Evolutionary conservation across 1,140 invertebrate genomes (phyloP).

Genomic region (Drosophila athabasca): DNA sequence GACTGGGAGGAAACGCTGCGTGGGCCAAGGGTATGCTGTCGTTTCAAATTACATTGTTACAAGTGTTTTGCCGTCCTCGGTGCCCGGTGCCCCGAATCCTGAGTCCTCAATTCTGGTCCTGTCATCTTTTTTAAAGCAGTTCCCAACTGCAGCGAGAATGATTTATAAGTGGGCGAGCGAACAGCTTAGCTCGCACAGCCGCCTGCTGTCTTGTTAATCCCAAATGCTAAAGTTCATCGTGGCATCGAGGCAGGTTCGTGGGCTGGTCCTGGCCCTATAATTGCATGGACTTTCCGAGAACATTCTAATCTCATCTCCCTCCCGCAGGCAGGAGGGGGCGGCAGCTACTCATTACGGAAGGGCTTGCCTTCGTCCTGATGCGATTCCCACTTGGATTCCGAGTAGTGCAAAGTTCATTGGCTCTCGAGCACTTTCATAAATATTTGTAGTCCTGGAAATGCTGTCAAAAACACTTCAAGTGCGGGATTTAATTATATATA

Average conservation of each 20-base stretch:
- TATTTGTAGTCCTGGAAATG: conserved; percentile 38
- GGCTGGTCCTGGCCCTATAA: too few relatives aligned
- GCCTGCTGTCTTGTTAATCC: neutral
- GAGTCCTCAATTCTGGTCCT: neutral
- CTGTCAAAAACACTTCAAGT: conserved; percentile 59
- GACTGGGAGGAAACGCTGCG: conserved; percentile 51
- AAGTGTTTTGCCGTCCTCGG: conserved; percentile 30
- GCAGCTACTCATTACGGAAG: conserved; percentile 3
- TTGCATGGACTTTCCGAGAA: too few relatives aligned
- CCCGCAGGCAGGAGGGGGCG: too few relatives aligned
- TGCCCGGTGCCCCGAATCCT: too few relatives aligned
- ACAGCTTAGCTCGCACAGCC: neutral
- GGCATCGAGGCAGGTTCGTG: too few relatives aligned
- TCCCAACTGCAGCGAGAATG: conserved; percentile 19
- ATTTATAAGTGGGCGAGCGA: conserved; percentile 14
- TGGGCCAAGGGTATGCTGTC: conserved; percentile 44
- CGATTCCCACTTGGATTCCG: conserved; percentile 30
- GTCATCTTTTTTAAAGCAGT: neutral
- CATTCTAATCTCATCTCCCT: too few relatives aligned
- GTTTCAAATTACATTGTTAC: conserved; percentile 75
- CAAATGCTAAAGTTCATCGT: conserved; percentile 24
- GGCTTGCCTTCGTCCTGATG: too few relatives aligned
- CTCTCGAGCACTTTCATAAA: conserved; percentile 47
- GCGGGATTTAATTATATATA: conserved; percentile 71
- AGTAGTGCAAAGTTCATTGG: conserved; percentile 7